Evolutionary conservation across 2,888 invertebrate genomes (phyloP), one percentile per base, ranked within the genome.

Genomic region (Deilephila porcellus): DNA sequence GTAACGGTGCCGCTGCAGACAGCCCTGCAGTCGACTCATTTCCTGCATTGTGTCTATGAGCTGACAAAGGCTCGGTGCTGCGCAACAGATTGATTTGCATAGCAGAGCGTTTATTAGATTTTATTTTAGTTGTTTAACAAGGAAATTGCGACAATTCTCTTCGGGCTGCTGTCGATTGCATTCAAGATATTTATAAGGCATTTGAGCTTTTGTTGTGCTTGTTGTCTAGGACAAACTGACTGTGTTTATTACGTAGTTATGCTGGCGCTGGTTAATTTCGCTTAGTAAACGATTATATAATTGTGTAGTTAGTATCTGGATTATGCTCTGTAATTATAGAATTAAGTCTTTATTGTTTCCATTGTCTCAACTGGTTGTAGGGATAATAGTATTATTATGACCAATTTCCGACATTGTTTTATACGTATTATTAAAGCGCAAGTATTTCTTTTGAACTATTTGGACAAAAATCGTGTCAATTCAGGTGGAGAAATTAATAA

Each of bases 41-140:
- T 86, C 86, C 86, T 85, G 82, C 78, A 84, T 86, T 83, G 84
- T 84, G 83, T 82, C 77, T 78, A 76, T 67, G 71, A 77, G 75
- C 81, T 80, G 81, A 82, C 82, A 81, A 81, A 82, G 76, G 76
- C 76, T 75, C 77, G 77, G 78, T 77, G 81, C 87, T 89, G 83
- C 81, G 87, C 85, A 90, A 87, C 80, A 74, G 85, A 88, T 88
- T 87, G 89, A 91, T 91, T 90, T 90, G 88, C 89, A 88, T 89
- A 88, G 88, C 85, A 86, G 85, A 89, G 85, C 83, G 83, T 82
- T 90, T 90, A 91, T 89, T 87, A 86, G 32, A 67, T 75, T 71
- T 75, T 70, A 71, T 71, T 60, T 73, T 67, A 73, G 34, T 45
- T 59, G 72, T 64, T 64, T 59, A 56, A 73, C 11, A 59, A 72